These are phyloP conservation scores for Clavelina lepadiformis DNA, from an alignment of 23 tunicate species.

Conservation along the genomic window DNA sequence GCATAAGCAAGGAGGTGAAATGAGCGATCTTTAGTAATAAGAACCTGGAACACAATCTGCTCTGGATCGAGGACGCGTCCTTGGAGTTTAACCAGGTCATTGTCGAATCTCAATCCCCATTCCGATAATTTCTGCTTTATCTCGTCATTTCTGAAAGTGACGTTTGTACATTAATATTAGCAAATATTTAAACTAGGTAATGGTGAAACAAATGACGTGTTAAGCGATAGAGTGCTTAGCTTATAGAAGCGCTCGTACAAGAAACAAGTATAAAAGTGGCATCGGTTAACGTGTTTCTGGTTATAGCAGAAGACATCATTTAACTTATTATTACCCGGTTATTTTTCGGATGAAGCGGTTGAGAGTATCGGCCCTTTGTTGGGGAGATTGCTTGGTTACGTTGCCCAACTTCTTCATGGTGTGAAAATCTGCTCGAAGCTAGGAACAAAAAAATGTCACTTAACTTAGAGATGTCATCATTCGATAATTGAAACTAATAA, in stretches of 20 bases:
- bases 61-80: constrained; percentile 60
- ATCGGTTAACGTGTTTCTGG: not conserved
- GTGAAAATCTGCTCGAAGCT: constrained; percentile 78
- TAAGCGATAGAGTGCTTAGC: not conserved
- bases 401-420: constrained; percentile 80
- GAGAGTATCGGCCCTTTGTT: constrained; percentile 43
- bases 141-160: constrained; percentile 44
- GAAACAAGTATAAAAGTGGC: no score
- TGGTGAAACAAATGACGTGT: not conserved
- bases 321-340: constrained; percentile 39
- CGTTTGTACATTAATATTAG: no score
- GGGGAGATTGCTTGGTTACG: constrained; percentile 85
- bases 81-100: constrained; percentile 14
- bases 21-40: not conserved
- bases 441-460: not conserved
- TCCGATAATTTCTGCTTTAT: constrained; percentile 29
- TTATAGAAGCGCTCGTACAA: not conserved
- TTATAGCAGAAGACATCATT: not conserved
- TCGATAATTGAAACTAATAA: no score
- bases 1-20: not conserved
- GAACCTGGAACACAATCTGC: constrained; percentile 46
- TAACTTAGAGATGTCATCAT: not conserved
- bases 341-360: constrained; percentile 46
- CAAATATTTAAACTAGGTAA: no score
- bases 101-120: constrained; percentile 77